Evolutionary conservation across 2,888 invertebrate genomes (phyloP).

Genomic region (Agelastica alni): DNA sequence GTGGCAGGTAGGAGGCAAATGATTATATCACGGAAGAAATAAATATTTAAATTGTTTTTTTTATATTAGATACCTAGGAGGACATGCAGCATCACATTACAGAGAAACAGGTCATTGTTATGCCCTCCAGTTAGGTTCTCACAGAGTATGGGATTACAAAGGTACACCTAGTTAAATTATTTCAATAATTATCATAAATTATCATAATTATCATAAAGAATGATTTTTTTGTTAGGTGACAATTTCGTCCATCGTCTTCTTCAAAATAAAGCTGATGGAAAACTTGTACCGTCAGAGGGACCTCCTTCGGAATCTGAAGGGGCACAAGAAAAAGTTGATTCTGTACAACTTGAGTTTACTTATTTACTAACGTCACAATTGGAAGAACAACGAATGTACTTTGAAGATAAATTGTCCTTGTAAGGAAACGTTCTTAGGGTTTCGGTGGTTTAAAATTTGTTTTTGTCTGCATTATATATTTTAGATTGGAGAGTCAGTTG

Average conservation of each 20-base stretch:
- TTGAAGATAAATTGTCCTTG: conserved; percentile 76
- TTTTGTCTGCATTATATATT: conserved; percentile 5
- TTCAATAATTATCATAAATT: background rate
- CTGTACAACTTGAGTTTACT: conserved; percentile 94
- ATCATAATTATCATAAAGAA: no score
- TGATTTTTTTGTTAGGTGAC: conserved; percentile 36
- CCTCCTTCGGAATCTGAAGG: conserved; percentile 64
- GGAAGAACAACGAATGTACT: conserved; percentile 90
- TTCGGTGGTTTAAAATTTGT: no score
- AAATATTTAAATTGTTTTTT: background rate
- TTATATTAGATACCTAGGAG: conserved; percentile 62
- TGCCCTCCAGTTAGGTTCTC: conserved; percentile 93
- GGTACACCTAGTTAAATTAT: conserved; percentile 57
- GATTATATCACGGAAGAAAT: background rate
- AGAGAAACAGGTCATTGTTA: conserved; percentile 95
- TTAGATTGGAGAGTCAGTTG: conserved; percentile 51
- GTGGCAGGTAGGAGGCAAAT: conserved; percentile 63
- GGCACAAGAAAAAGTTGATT: conserved; percentile 84
- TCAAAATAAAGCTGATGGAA: conserved; percentile 96
- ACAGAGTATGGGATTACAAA: conserved; percentile 99
- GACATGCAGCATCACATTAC: conserved; percentile 96
- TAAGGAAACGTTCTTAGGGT: no score
- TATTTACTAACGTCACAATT: conserved; percentile 94
- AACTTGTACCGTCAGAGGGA: conserved; percentile 81
- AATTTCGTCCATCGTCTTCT: conserved; percentile 76